These are phyloP conservation scores for Andrena camellia DNA, from an alignment of 2,888 invertebrate genomes.

Conservation along the genomic window DNA sequence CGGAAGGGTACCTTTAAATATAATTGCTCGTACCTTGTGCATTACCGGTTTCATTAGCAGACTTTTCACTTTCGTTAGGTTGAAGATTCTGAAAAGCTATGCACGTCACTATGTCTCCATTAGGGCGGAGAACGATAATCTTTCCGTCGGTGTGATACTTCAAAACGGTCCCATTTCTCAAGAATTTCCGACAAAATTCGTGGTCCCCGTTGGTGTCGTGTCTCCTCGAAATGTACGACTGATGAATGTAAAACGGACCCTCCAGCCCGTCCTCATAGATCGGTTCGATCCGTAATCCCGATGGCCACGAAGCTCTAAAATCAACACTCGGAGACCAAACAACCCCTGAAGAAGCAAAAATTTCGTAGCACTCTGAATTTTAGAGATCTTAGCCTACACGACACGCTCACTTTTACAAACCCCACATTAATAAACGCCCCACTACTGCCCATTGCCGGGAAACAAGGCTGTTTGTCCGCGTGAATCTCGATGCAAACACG, in stretches of 20 bases:
- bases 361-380: not conserved
- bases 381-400: too few relatives aligned
- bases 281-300: conserved; percentile 75
- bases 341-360: not conserved
- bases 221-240: conserved; percentile 74
- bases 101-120: conserved; percentile 77
- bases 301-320: conserved; percentile 76
- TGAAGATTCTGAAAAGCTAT: conserved; percentile 56
- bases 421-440: too few relatives aligned
- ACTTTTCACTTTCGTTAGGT: not conserved
- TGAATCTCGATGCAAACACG: too few relatives aligned
- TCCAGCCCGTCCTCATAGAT: conserved; percentile 65
- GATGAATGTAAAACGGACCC: conserved; percentile 78
- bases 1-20: not conserved
- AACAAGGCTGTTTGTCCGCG: too few relatives aligned
- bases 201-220: conserved; percentile 46
- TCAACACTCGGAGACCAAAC: conserved; percentile 58
- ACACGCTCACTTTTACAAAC: too few relatives aligned
- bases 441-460: too few relatives aligned
- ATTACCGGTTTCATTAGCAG: not conserved
- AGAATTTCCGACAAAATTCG: conserved; percentile 76
- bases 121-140: conserved; percentile 77
- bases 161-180: conserved; percentile 80
- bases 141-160: conserved; percentile 77
- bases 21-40: conserved; percentile 22